Base-by-base conservation (phyloP, 64 coral and sea anemone genomes). In the Stichodactyla helianthus region DNA sequence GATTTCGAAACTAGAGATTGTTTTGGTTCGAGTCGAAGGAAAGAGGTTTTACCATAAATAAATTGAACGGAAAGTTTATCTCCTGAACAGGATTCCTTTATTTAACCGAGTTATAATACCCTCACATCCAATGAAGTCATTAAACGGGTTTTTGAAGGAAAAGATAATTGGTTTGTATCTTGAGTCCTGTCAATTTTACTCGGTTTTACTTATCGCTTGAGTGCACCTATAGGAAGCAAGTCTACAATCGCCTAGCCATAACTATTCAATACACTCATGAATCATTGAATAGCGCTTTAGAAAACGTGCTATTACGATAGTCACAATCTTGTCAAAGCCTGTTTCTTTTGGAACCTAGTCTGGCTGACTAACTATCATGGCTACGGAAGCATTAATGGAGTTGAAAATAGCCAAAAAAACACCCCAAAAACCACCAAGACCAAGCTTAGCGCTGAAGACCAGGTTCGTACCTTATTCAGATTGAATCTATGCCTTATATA, bases 181-280 rank as follows among this genome's bases (percentile, higher is more conserved):
- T 10, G 50, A 54, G 18, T 57, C 7, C 79, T 54, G 79, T 53
- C 54, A 54, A 1, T 54, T 51, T 82, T 53, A 22, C 12, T 57
- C 8, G 25, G 50, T 23, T 54, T 82, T 82, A 20, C 11, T 82
- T 82, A 82, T 82, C 79, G 51, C 79, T 54, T 82, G 79, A 57
- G 54, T 82, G 79, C n/a, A 57, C 79, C 79, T 82, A 82, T 82
- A 82, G 79, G 54, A 82, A 82, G 7, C 51, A 20, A 28, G 18
- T 12, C 54, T 52, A n/a, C 54, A 52, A 22, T 55, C 79, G 16
- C 79, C 51, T 54, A 57, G 54, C 16, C 51, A 54, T 82, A 82
- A 82, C 51, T 20, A 82, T 82, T 57, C 18, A 82, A 82, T n/a
- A 82, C 50, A 18, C 79, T 10, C 50, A 35, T 82, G 51, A 57